Evolutionary conservation across 2,797 vertebrate genomes (phyloP).

Genomic region (Parauchenoglanis punctatus): DNA sequence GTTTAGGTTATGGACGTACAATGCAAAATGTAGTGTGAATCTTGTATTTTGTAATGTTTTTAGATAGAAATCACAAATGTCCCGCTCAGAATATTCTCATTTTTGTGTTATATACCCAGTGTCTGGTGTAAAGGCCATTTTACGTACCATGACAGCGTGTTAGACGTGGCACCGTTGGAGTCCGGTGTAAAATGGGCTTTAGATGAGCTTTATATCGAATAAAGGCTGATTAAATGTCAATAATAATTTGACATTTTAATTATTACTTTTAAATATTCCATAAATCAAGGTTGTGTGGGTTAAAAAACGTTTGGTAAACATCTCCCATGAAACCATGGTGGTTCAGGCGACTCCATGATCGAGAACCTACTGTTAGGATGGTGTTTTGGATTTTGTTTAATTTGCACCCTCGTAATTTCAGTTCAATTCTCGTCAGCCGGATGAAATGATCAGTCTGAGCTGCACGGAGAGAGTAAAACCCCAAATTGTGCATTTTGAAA

Average conservation of each 20-base stretch:
- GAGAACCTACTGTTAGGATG: not conserved
- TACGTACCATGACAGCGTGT: not conserved
- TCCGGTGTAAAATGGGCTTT: not conserved
- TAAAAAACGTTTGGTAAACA: not conserved
- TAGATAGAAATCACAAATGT: not conserved
- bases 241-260: not conserved
- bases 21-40: too few species aligned
- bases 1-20: too few species aligned
- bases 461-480: not conserved
- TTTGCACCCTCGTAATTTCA: not conserved
- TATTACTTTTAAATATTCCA: not conserved
- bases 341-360: not conserved
- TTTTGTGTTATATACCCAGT: not conserved
- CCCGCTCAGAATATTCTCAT: too few species aligned
- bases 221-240: not conserved
- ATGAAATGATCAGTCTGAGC: slow-evolving; percentile 7
- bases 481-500: not conserved
- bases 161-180: not conserved
- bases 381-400: slow-evolving; percentile 58
- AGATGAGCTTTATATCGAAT: too few species aligned
- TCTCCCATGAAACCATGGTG: not conserved
- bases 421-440: slow-evolving; percentile 1
- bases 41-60: too few species aligned
- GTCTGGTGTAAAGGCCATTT: not conserved
- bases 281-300: not conserved